A percentile compares a stretch with the other conserved stretches of the same genome.
These are phyloP conservation scores for Drosophila sproati DNA, from an alignment of 1,140 invertebrate species.

Conservation along the genomic window DNA sequence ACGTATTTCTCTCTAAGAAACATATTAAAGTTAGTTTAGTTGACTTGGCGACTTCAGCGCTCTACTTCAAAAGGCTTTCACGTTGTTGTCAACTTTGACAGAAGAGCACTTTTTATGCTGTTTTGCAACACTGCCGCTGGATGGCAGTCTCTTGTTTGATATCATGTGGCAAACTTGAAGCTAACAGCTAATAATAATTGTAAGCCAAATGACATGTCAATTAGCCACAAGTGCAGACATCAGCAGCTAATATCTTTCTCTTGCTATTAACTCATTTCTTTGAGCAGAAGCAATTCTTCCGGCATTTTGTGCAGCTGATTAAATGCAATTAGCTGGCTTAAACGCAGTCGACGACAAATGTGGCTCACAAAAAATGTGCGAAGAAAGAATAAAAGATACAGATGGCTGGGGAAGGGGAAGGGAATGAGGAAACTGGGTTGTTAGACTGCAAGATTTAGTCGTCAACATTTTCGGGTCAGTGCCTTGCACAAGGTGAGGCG, in stretches of 20 bases:
- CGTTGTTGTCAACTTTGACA: background rate
- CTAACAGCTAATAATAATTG: background rate
- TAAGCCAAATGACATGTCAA: constrained; percentile 34
- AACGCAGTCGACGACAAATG: constrained; percentile 50
- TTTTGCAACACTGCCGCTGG: constrained; percentile 19
- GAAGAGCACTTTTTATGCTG: background rate
- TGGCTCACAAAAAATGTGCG: constrained; percentile 16
- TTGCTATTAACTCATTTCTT: constrained; percentile 5
- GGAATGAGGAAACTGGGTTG: background rate
- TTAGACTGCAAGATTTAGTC: constrained; percentile 7
- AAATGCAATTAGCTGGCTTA: constrained; percentile 66
- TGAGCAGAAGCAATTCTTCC: constrained; percentile 29
- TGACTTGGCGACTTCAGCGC: too few relatives aligned
- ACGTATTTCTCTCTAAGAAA: too few relatives aligned
- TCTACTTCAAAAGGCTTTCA: background rate
- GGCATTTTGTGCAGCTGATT: constrained; percentile 37
- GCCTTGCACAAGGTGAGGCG: background rate
- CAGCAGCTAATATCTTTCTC: background rate
- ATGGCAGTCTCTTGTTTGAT: background rate
- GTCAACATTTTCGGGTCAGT: constrained; percentile 42
- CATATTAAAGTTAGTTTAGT: too few relatives aligned
- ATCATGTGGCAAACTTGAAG: background rate
- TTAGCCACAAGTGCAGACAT: constrained; percentile 18
- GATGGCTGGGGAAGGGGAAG: background rate
- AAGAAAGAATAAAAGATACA: constrained; percentile 20